Evolutionary conservation across 2,797 vertebrate species (phyloP), one percentile per base, ranked within the genome.

Genomic region (Takifugu rubripes): DNA sequence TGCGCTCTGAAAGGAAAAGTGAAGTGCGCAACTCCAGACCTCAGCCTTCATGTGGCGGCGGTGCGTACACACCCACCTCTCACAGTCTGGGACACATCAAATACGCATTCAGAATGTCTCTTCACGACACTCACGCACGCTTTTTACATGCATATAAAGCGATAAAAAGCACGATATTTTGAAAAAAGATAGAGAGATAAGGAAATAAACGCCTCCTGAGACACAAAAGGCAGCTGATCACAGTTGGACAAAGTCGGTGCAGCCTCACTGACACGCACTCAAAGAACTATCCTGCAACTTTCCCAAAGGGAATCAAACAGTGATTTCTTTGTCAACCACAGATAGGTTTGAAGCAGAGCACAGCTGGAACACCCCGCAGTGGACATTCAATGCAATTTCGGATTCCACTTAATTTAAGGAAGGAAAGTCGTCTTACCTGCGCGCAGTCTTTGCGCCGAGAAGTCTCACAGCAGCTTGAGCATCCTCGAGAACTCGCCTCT

Each of bases 61-160:
- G 54, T 36, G 64, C 60, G 85, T 74, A 88, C 91, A 89, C 90
- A 90, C 90, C 87, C 89, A 89, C 86, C 62, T 84, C 71, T 75
- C 61, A 55, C 61, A 52, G 58, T 63, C 58, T 70, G 64, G 49
- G 52, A 58, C 53, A 40, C 44, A 54, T 62, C 52, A 54, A 56
- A 53, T 55, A 17, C 43, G 24, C 8, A 43, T 56, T 46, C 54
- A 50, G 50, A 48, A 36, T 10, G 12, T 43, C 6, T 17, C 7
- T 40, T 10, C 15, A 47, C 51, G 25, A 53, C 25, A 55, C 36
- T 40, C 26, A 52, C 36, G 61, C 33, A 56, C 9, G 15, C 24
- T 46, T 16, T 46, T 61, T 49, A 21, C 40, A 52, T 25, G 27
- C 3, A 36, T 4, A 55, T 8, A 29, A 43, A 76, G 21, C 45